Base-by-base conservation (phyloP, 2,113 vertebrate genomes). In the Dolichallabes microphthalmus region DNA sequence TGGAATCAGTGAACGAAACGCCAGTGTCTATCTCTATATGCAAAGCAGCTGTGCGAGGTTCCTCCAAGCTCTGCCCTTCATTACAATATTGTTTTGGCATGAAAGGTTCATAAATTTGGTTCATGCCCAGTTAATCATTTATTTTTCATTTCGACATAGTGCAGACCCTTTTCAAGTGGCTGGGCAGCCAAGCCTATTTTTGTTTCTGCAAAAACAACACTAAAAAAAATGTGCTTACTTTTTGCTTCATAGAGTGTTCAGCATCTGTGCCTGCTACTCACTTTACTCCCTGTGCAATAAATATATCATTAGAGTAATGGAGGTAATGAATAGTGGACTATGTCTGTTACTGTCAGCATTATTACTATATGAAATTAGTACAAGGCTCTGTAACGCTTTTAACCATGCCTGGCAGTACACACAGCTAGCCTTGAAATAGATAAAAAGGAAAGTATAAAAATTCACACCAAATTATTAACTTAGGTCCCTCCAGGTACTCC, bases 191-290 rank as follows among this genome's bases (percentile, higher is more conserved):
- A 76, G 45, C 17, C 15, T 77, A 1, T 57, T 57, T 77, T 77
- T 50, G 71, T 77, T 76, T 52, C 50, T 27, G 8, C 25, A 2
- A 55, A 7, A 76, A 30, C 45, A 75, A 53, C 45, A 76, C n/a
- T 19, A 52, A 6, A 76, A 76, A 55, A 75, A 76, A 75, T 2
- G 5, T 76, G 50, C 50, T 76, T 55, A 30, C 15, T 76, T 76
- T 77, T 77, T 39, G 35, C 15, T 77, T 57, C 75, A 27, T 77
- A 30, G 27, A 32, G 14, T 27, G 53, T 32, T 20, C 8, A 32
- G 53, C 75, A 32, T 27, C 52, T 77, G 52, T 57, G 74, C 55
- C 15, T 77, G 27, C 53, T 32, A 57, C 75, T 77, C 75, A 77
- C 53, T 57, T 77, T 20, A 11, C 75, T 20, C 75, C 3, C 19